Conservation (phyloP, 2,113 vertebrate species). For the Melanocharis versteri region DNA sequence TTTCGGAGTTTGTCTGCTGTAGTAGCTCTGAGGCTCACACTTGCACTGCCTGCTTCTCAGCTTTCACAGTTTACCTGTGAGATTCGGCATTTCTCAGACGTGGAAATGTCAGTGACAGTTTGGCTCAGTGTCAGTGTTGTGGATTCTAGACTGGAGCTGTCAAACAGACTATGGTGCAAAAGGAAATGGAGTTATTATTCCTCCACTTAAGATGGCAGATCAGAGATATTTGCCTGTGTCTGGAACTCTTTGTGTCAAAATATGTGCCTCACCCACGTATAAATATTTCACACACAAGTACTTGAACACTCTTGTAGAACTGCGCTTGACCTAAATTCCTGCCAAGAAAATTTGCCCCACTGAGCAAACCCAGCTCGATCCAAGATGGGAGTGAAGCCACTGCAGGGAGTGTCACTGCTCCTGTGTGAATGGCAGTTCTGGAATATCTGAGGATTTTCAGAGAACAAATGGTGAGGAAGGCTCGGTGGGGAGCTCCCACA, state of each 20-base stretch:
- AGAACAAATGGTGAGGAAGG: background rate
- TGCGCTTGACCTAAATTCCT: background rate
- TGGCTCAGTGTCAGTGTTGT: slow-evolving; percentile 57
- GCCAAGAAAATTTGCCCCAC: background rate
- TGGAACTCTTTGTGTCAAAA: background rate
- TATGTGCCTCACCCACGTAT: background rate
- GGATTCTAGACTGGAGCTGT: slow-evolving; percentile 23
- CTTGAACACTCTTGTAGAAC: rapidly evolving
- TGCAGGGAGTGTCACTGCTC: background rate
- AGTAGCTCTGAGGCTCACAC: slow-evolving; percentile 17
- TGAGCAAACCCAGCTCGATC: background rate
- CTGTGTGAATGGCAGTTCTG: background rate
- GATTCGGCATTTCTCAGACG: slow-evolving; percentile 29
- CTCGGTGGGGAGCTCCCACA: rapidly evolving
- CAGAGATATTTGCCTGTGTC: background rate
- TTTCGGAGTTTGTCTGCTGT: slow-evolving; percentile 36
- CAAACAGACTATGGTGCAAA: slow-evolving; percentile 21
- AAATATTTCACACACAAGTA: background rate
- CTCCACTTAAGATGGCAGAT: slow-evolving; percentile 28
- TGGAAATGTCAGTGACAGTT: slow-evolving; percentile 66
- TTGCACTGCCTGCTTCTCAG: slow-evolving; percentile 2
- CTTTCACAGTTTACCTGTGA: slow-evolving; percentile 67
- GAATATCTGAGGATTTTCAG: no score
- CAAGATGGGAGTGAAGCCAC: background rate
- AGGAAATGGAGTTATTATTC: slow-evolving; percentile 27